A percentile compares a stretch with the other conserved stretches of the same genome.
phyloP scores from a whole-genome alignment of 2,113 vertebrate genomes.

The Mixornis gularis region DNA sequence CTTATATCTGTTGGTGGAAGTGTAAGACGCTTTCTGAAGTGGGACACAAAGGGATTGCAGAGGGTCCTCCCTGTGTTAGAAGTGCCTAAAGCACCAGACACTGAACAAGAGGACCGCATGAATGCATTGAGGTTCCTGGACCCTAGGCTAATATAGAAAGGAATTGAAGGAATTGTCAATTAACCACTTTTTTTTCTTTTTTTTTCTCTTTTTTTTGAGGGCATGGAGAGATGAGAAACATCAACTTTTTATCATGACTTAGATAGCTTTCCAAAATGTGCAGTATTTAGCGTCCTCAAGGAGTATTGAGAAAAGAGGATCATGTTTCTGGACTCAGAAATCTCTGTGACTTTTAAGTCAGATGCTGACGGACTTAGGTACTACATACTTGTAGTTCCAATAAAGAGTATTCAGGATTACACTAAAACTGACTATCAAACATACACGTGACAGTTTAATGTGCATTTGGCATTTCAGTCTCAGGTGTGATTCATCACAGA shows the following conservation, averaged over 20 bases:
- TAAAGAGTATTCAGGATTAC: neutral
- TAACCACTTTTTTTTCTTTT: neutral
- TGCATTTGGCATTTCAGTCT: neutral
- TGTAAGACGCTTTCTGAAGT: neutral
- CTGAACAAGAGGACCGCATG: neutral
- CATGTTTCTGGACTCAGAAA: neutral
- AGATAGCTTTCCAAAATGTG: neutral
- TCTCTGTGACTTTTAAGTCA: neutral
- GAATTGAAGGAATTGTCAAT: neutral
- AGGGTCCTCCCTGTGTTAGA: neutral
- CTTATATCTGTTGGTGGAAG: neutral
- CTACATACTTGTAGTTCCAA: neutral
- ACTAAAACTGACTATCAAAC: neutral
- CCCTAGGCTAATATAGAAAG: neutral
- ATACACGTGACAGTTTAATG: neutral
- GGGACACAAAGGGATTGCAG: neutral
- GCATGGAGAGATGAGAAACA: fast-evolving
- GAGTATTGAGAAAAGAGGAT: neutral
- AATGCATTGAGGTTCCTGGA: neutral
- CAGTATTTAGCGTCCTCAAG: neutral
- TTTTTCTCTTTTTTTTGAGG: neutral
- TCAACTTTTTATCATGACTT: neutral
- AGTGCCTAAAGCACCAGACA: neutral
- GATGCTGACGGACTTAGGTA: neutral
- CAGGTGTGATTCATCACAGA: neutral